A percentile compares a stretch with the other conserved stretches of the same genome.
These are phyloP conservation scores for Antennarius striatus DNA, from an alignment of 2,113 vertebrate species.

Conservation along the genomic window DNA sequence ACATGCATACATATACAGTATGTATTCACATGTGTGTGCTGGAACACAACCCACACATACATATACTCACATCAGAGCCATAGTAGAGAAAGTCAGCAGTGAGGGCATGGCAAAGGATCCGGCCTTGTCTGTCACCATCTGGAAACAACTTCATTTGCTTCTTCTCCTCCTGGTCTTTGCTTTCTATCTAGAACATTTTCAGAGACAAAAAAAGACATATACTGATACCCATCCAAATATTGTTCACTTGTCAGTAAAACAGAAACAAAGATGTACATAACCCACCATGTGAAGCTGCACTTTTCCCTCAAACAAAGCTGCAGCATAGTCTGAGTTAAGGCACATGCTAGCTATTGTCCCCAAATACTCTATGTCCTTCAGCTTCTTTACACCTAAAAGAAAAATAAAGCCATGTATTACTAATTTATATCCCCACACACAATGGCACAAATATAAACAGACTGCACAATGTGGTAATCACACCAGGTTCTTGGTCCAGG, in stretches of 20 bases:
- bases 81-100: conserved; percentile 94
- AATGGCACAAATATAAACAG: neutral
- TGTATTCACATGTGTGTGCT: too few relatives aligned
- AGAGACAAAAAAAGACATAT: neutral
- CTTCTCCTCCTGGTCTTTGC: conserved; percentile 85
- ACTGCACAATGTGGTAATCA: neutral
- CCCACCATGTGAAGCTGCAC: conserved; percentile 96
- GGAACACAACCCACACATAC: too few relatives aligned
- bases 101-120: conserved; percentile 90
- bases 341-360: conserved; percentile 91
- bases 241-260: too few relatives aligned
- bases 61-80: conserved; percentile 89
- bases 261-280: neutral
- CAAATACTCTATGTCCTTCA: conserved; percentile 94
- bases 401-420: conserved; percentile 19
- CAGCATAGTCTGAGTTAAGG: conserved; percentile 93
- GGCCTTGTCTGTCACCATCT: conserved; percentile 84
- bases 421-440: neutral
- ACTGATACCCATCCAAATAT: too few relatives aligned
- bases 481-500: conserved; percentile 78
- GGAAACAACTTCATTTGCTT: conserved; percentile 94
- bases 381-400: conserved; percentile 83
- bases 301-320: conserved; percentile 95
- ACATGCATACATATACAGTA: too few relatives aligned
- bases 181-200: conserved; percentile 85